Evolutionary conservation across 2,797 vertebrate genomes (phyloP), one percentile per base, ranked within the genome.

Genomic region (Carapus acus): DNA sequence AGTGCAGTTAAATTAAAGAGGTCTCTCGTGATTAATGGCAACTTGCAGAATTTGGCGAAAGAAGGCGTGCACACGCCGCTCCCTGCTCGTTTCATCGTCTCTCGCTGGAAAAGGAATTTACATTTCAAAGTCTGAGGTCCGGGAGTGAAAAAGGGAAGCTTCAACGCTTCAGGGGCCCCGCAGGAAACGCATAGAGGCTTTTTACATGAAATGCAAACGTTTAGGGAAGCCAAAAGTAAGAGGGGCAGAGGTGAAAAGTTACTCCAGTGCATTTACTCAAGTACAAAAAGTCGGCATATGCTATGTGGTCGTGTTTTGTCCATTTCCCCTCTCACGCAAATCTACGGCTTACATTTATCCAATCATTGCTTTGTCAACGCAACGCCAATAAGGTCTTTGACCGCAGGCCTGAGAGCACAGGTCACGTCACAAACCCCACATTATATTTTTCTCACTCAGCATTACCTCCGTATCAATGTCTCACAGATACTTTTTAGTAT

Each of bases 11-110:
- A 76, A 75, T 76, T 69, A 61, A 73, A 72, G 62, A 54, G 59
- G 67, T 69, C 40, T 65, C 62, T 78, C 72, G 69, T 49, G 71
- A 78, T 67, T 70, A 67, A 76, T 74, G 77, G 69, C 4, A 44
- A 50, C 47, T 55, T 19, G 5, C 50, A 62, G 59, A 58, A 56
- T 60, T 27, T 19, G 21, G 43, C 14, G 17, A 39, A 48, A 46
- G 39, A 48, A 48, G 27, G 1, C 15, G 20, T 46, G 52, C 43
- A 6, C 7, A 33, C 34, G 14, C 31, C 31, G 14, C 31, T 33
- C 31, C 11, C n/a, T 58, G 18, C 52, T 33, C 39, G 11, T 53
- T 74, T 64, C 63, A 70, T 60, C 39, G 2, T 13, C 48, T 69
- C 59, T 41, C 41, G 33, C 18, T 58, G 62, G 62, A 56, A 69